Evolutionary conservation across 2,888 invertebrate species (phyloP).

Genomic region (Clitarchus hookeri): DNA sequence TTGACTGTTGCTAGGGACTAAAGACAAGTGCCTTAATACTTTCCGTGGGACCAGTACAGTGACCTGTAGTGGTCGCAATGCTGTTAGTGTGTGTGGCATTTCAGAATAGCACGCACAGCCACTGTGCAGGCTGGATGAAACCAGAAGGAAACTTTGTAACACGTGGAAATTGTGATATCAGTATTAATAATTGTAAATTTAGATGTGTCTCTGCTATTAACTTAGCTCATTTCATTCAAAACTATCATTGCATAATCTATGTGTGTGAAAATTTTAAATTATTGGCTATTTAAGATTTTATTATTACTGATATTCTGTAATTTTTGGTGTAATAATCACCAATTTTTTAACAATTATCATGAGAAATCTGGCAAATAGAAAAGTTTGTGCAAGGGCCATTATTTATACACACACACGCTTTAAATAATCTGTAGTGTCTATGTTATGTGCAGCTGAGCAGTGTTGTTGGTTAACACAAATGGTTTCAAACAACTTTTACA

Average conservation of each 20-base stretch:
- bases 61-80: not conserved
- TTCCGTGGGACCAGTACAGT: not conserved
- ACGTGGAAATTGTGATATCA: not conserved
- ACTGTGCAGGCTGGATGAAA: not conserved
- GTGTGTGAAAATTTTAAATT: not conserved
- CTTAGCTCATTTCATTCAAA: not conserved
- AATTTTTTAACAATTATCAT: too few species aligned
- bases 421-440: too few species aligned
- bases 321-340: not conserved
- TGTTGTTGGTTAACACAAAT: too few species aligned
- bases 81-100: not conserved
- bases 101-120: not conserved
- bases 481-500: too few species aligned
- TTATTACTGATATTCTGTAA: not conserved
- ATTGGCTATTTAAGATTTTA: not conserved
- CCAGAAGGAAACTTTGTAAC: not conserved
- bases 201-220: not conserved
- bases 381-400: too few species aligned
- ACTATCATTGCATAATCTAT: not conserved
- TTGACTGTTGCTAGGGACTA: not conserved
- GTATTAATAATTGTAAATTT: conserved; percentile 2
- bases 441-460: too few species aligned
- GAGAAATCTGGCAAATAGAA: too few species aligned
- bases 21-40: not conserved
- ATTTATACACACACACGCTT: too few species aligned